Percentiles rank a stretch among this genome's conserved stretches.
These are phyloP conservation scores for Eupithecia insigniata DNA, from an alignment of 2,888 invertebrate species.

Conservation along the genomic window DNA sequence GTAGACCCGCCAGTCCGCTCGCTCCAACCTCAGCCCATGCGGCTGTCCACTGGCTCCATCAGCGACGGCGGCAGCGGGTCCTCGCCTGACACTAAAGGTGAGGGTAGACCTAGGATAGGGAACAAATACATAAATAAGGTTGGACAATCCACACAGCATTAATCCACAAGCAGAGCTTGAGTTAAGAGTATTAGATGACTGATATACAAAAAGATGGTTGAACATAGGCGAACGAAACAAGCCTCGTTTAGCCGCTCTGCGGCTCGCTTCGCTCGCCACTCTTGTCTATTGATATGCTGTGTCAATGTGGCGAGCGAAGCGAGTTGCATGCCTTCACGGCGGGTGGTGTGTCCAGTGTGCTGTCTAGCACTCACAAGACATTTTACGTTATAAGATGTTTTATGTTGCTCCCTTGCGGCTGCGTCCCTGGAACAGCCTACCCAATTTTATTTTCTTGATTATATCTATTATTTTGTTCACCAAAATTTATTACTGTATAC, in stretches of 20 bases:
- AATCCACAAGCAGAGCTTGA: too few relatives aligned
- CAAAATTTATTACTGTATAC: too few relatives aligned
- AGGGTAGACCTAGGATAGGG: background rate
- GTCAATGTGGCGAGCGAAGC: background rate
- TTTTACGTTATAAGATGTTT: too few relatives aligned
- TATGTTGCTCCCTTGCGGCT: background rate
- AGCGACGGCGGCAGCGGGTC: conserved; percentile 87
- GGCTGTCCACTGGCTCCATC: conserved; percentile 85
- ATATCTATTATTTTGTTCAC: too few relatives aligned
- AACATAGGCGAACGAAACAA: background rate
- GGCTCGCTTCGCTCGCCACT: background rate
- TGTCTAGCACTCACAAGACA: background rate
- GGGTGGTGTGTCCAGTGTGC: too few relatives aligned
- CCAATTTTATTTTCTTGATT: too few relatives aligned
- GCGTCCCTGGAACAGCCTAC: background rate
- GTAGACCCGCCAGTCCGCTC: conserved; percentile 82
- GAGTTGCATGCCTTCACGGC: background rate
- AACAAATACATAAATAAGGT: too few relatives aligned
- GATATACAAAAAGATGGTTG: too few relatives aligned
- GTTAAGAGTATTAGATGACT: too few relatives aligned
- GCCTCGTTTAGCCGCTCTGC: background rate
- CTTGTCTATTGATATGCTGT: background rate
- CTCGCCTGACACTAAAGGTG: conserved; percentile 86
- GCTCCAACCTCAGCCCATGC: conserved; percentile 68
- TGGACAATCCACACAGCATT: too few relatives aligned